phyloP scores from a whole-genome alignment of 2,113 vertebrate species.

The Platichthys stellatus region DNA sequence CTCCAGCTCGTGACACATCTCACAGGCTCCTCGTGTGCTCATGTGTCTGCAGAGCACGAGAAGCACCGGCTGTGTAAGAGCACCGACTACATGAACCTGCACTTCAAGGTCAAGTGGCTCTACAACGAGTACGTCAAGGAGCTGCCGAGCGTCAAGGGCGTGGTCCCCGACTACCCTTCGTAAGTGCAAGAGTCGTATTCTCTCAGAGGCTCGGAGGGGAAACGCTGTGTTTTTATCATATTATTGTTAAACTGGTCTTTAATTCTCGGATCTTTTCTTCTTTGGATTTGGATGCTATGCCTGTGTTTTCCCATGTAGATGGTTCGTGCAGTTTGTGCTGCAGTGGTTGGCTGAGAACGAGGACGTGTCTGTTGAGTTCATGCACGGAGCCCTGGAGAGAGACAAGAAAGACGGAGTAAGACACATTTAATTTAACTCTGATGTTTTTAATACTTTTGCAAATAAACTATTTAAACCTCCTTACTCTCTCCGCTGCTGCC shows the following conservation, averaged over 20 bases:
- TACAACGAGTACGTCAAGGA: slow-evolving; percentile 94
- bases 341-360: slow-evolving; percentile 99
- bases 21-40: slow-evolving; percentile 1
- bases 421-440: not conserved
- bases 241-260: too few relatives aligned
- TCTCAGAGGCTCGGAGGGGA: too few relatives aligned
- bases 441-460: not conserved
- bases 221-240: too few relatives aligned
- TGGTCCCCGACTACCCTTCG: slow-evolving; percentile 93
- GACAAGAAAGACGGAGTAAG: slow-evolving; percentile 99
- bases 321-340: slow-evolving; percentile 97
- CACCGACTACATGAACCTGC: slow-evolving; percentile 99
- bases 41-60: slow-evolving; percentile 88
- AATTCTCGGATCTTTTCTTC: too few relatives aligned
- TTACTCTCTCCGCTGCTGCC: not conserved
- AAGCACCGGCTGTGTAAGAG: slow-evolving; percentile 94
- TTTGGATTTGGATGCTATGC: too few relatives aligned
- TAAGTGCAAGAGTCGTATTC: slow-evolving; percentile 77
- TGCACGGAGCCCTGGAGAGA: slow-evolving; percentile 94
- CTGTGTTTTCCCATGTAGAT: slow-evolving; percentile 76
- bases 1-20: not conserved
- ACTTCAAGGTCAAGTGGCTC: slow-evolving; percentile 99
- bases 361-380: slow-evolving; percentile 96
- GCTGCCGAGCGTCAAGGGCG: slow-evolving; percentile 87
- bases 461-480: not conserved